phyloP scores from a whole-genome alignment of 2,797 vertebrate genomes.

The Brachymystax lenok region DNA sequence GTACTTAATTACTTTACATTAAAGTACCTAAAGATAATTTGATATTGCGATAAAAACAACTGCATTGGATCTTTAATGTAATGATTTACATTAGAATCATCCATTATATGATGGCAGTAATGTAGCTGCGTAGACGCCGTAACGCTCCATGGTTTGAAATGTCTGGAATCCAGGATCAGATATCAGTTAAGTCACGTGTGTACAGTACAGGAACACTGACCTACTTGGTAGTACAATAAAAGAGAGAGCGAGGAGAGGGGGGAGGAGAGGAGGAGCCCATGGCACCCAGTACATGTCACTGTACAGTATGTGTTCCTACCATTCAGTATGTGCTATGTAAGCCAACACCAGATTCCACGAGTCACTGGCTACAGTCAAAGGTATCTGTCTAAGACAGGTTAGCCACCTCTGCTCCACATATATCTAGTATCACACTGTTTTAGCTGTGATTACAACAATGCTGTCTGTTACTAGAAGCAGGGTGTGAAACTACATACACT shows the following conservation, averaged over 20 bases:
- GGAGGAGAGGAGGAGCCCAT: not conserved
- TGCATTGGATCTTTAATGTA: constrained; percentile 17
- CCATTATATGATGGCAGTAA: constrained; percentile 33
- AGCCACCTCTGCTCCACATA: not conserved
- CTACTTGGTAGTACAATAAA: constrained; percentile 47
- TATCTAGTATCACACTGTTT: not conserved
- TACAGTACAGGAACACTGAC: constrained; percentile 33
- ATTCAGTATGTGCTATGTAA: constrained; percentile 22
- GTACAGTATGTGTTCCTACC: constrained; percentile 14
- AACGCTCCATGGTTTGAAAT: constrained; percentile 56
- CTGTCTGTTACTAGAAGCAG: not conserved
- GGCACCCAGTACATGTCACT: constrained; percentile 5
- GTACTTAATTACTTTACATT: no score
- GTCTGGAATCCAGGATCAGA: constrained; percentile 54
- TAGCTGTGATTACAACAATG: not conserved
- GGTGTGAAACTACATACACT: no score
- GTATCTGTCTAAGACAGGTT: not conserved
- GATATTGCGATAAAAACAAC: no score
- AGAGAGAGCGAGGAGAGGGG: constrained; percentile 12
- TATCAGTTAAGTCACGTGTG: constrained; percentile 31
- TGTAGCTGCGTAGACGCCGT: constrained; percentile 52
- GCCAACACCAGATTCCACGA: constrained; percentile 27
- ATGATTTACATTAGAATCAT: constrained; percentile 56
- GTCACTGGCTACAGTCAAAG: constrained; percentile 17
- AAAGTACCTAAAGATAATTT: no score